phyloP scores from a whole-genome alignment of 1,140 invertebrate species.

The Cyclina sinensis region DNA sequence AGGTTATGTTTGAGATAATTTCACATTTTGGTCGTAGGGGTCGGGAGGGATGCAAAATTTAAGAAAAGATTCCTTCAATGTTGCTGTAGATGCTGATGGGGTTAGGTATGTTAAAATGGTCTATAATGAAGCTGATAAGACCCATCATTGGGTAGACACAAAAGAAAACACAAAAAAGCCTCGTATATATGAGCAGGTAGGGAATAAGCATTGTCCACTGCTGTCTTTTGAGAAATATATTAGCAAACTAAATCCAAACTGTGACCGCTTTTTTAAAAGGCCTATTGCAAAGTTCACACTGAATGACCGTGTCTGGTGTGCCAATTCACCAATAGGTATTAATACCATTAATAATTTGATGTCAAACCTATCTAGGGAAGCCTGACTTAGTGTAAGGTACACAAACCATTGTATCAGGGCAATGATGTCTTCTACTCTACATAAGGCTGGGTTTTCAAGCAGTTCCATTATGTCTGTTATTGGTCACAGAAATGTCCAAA shows the following conservation, averaged over 20 bases:
- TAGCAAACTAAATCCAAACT: constrained; percentile 16
- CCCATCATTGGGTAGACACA: constrained; percentile 3
- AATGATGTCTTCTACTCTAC: not conserved
- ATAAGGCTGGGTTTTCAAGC: not conserved
- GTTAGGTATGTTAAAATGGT: not conserved
- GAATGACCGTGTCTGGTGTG: not conserved
- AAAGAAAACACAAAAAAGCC: constrained; percentile 12
- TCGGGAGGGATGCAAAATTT: constrained; percentile 8
- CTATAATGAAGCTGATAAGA: constrained; percentile 39
- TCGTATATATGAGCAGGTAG: constrained; percentile 18
- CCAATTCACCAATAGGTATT: constrained; percentile 6
- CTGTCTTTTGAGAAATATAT: constrained; percentile 1
- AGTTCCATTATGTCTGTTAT: constrained; percentile 29
- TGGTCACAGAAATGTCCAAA: constrained; percentile 47
- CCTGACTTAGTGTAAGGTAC: not conserved
- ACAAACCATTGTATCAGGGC: constrained; percentile 23
- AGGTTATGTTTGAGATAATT: constrained; percentile 31
- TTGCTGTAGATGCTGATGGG: constrained; percentile 19
- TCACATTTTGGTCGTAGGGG: constrained; percentile 27
- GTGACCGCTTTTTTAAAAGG: constrained; percentile 21
- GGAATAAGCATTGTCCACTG: not conserved
- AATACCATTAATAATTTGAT: constrained; percentile 2
- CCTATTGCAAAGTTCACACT: not conserved
- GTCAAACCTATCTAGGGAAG: constrained; percentile 6
- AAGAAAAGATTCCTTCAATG: constrained; percentile 33